Base-by-base conservation (phyloP, 1,140 invertebrate species). In the Caenorhabditis tropicalis region DNA sequence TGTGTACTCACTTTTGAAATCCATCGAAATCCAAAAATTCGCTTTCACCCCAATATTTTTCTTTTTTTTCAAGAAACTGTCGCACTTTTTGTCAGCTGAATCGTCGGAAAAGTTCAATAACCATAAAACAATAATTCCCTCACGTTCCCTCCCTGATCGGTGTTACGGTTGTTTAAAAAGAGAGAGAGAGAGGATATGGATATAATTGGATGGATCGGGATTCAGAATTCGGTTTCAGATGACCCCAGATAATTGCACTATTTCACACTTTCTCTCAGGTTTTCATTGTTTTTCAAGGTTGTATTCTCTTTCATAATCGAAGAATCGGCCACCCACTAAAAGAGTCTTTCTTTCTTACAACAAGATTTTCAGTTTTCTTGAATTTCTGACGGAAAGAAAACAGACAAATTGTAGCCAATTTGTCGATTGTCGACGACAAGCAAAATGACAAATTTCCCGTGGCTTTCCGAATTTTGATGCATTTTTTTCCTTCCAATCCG, bases 361-460 rank as follows among this genome's bases (percentile, higher is more conserved):
- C 21, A 48, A 48, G 48, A 46, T 46, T 79, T 51, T 51, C 74
- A 51, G 39, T 79, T 79, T 46, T 79, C 74, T 48, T 48, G 39
- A 79, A 79, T 46, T 24, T 43, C 39, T 46, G n/a, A 21, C 15
- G 39, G 46, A 29, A 31, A 79, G n/a, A 48, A 12, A 79, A n/a
- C 24, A 51, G 31, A 19, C n/a, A 53, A 53, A 51, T 81, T 56
- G 46, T 53, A 33, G 48, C 79, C 79, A 56, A 53, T 81, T 81
- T 81, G 15, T 51, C 33, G 29, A 4, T 81, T 81, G 12, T 51
- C 46, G 81, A 82, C 36, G 53, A 46, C 33, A 82, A 82, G 53
- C 49, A 43, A 43, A 39, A 82, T 39, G 33, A 43, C 33, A 43
- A 43, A 56, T 58, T 82, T 53, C 31, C 19, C 33, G 6, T 31